Evolutionary conservation across 1,140 invertebrate genomes (phyloP).

Genomic region (Chionoecetes opilio): DNA sequence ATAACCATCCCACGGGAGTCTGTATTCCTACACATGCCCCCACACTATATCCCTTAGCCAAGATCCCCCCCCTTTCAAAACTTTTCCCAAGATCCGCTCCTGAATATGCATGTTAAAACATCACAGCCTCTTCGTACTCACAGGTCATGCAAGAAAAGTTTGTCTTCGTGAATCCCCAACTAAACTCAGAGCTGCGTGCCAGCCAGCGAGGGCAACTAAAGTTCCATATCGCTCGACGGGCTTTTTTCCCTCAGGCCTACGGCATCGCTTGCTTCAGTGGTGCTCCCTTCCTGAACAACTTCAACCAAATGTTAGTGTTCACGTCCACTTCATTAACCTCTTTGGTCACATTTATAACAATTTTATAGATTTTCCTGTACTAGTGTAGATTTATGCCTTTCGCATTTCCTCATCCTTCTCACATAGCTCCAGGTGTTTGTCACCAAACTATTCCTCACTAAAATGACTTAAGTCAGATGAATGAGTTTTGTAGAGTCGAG

Average conservation of each 20-base stretch:
- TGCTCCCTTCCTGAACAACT: conserved; percentile 54
- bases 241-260: conserved; percentile 63
- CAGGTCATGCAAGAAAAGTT: conserved; percentile 57
- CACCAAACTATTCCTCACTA: too few species aligned
- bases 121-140: background rate
- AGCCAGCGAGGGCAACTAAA: conserved; percentile 35
- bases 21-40: too few species aligned
- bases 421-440: background rate
- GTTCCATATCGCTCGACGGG: conserved; percentile 44
- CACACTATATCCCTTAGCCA: too few species aligned
- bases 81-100: too few species aligned
- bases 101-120: background rate
- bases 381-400: background rate
- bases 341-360: background rate
- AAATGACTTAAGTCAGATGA: too few species aligned
- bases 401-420: background rate
- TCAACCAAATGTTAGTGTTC: conserved; percentile 65
- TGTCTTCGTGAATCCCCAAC: conserved; percentile 59
- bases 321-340: background rate
- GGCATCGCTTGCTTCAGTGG: conserved; percentile 62
- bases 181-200: conserved; percentile 56
- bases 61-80: too few species aligned
- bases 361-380: too few species aligned
- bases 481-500: too few species aligned
- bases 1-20: too few species aligned